Evolutionary conservation across 2,888 invertebrate genomes (phyloP), one percentile per base, ranked within the genome.

Genomic region (Mythimna impura): DNA sequence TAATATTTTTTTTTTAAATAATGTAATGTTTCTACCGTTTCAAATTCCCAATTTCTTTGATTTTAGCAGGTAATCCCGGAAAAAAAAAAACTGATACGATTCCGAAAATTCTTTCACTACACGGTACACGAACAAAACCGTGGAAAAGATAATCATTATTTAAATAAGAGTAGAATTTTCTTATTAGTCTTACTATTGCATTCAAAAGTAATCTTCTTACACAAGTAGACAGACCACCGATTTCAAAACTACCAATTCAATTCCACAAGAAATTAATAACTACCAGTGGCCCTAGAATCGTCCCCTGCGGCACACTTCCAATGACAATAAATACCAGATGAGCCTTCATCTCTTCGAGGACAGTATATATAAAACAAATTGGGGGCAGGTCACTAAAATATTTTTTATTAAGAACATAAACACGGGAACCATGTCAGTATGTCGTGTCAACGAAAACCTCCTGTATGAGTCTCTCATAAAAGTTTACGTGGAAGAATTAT

Each of bases 401-500:
- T 80, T 74, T 84, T 86, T 87, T 85, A 85, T 83, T 80, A 78
- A 80, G 68, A 77, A 73, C 60, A 85, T 71, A 87, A 81, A 81
- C 78, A 83, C 65, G 36, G 66, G 70, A 79, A 78, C 80, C 87
- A 67, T 83, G 85, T 79, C 81, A 85, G 86, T 83, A 58, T 81
- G 81, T 70, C 84, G 61, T 66, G 84, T 87, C 87, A 76, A 78
- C 78, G 75, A 68, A 78, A 75, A 67, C 66, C 79, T 61, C 75
- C 73, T 83, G 78, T 77, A 81, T 66, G 55, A 73, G 73, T 72
- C 66, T 62, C 70, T 68, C 87, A 76, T 85, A 85, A 82, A 85
- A 85, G 43, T 76, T 86, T 81, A 85, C 81, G 84, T 66, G 67
- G 52, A 75, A 74, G 81, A 86, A 83, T 87, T 85, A 85, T 87